Evolutionary conservation across 2,113 vertebrate species (phyloP), one percentile per base, ranked within the genome.

Genomic region (Struthio camelus): DNA sequence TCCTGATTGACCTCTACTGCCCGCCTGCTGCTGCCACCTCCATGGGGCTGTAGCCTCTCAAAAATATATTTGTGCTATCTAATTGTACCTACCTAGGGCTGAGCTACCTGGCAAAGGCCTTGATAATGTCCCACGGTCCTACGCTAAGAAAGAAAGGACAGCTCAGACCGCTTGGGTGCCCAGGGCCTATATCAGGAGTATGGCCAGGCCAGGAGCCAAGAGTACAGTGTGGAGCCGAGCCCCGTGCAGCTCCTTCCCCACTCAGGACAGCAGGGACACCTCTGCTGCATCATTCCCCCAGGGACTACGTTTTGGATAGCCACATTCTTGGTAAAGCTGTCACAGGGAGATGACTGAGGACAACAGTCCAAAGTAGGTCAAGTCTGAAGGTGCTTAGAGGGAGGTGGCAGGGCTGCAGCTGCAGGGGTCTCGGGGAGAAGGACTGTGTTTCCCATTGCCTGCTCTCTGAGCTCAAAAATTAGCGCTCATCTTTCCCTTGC

Each of bases 401-500:
- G 17, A 59, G 56, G 32, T 32, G 17, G 15, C 56, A 17, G 11
- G 16, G 16, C 54, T 32, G 28, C 28, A 56, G 56, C 56, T 58
- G 30, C 56, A 58, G 32, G 16, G 30, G 17, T 19, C 56, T 32
- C 5, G 17, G 19, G 30, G 10, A 34, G 11, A 32, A 20, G 14
- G 6, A 59, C 10, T 9, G 30, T 59, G 11, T 20, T 59, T 34
- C 32, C 32, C 56, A 59, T 18, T 24, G 17, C 32, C 56, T 17
- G 56, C 56, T 19, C 32, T 34, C 46, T 19, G 46, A 59, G 30
- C 9, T 59, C 22, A 86, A 90, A 72, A 69, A 72, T 4, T 3
- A 61, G 11, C 0, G 0, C 4, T 50, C 1, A 7, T 61, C 38
- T 65, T 90, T 38, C 13, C 23, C 32, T 80, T 83, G 28, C 19